Percentiles rank a stretch among this genome's conserved stretches.
Evolutionary conservation across 92 coral and sea anemone species (phyloP).

Genomic region (Galaxea fascicularis): DNA sequence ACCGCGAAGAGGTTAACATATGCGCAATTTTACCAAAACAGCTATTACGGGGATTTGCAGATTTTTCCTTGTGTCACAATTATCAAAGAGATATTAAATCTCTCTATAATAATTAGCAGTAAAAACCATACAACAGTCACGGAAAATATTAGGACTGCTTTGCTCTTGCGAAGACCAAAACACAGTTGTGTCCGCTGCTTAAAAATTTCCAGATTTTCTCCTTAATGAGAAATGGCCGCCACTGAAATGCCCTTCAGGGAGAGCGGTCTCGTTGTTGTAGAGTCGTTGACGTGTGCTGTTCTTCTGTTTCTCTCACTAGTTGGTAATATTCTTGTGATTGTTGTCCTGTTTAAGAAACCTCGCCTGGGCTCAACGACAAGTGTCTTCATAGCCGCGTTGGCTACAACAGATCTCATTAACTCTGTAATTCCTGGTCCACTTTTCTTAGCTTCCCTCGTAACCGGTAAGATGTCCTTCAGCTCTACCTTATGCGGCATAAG

Average conservation of each 20-base stretch:
- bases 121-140: neutral
- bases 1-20: neutral
- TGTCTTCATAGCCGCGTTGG: conserved; percentile 46
- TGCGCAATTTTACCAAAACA: neutral
- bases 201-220: neutral
- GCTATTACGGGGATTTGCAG: neutral
- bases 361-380: conserved; percentile 52
- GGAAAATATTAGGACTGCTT: neutral
- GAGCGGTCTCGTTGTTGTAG: neutral
- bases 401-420: conserved; percentile 47
- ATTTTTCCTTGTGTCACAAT: neutral
- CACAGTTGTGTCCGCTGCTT: neutral
- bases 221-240: neutral
- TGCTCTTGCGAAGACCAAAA: neutral
- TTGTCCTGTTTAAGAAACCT: conserved; percentile 56
- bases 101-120: neutral
- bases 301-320: conserved; percentile 35
- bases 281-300: conserved; percentile 3
- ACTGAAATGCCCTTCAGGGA: neutral
- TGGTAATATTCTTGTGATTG: conserved; percentile 55
- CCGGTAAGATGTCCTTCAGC: conserved; percentile 57
- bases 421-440: conserved; percentile 45
- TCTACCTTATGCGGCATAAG: conserved; percentile 28
- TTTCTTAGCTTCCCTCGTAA: conserved; percentile 41
- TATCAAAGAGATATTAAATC: neutral